Base-by-base conservation (phyloP, 2,888 invertebrate species). In the Antitype chi region DNA sequence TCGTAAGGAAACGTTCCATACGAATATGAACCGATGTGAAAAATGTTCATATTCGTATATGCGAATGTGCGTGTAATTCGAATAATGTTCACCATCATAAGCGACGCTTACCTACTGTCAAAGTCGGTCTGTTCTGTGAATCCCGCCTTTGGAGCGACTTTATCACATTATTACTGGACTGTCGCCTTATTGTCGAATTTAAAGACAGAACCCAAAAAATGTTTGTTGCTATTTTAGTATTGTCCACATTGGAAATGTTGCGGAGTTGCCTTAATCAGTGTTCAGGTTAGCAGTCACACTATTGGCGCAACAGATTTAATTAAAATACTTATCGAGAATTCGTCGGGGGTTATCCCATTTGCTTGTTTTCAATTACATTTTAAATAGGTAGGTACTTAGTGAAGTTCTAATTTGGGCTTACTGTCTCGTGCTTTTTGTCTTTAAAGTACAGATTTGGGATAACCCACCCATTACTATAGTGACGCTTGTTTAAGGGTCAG, bases 121-220 rank as follows among this genome's bases (percentile, higher is more conserved):
- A 13, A 25, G 25, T 28, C 15, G 2, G 8, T 49, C 8, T 28
- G 49, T 23, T 49, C 8, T 28, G 49, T 23, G 23, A 67, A 28
- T 49, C 28, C 52, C 28, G 28, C 23, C 23, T 6, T 49, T 28
- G 5, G 49, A 52, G 28, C 67, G 59, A 47, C 55, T 55, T 70
- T 67, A 25, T 66, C 52, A 63, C 47, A 28, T 67, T 69, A 62
- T 57, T 47, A 62, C 69, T 70, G 57, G 52, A 73, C 55, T 66
- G 64, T 75, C 64, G 64, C 47, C 52, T 62, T 72, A 72, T 62
- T 71, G 63, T 66, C 76, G 67, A 23, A 67, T 28, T 52, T 67
- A 69, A 80, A 73, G 73, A 80, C 55, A 81, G 60, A 73, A 80
- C 57, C 76, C 52, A 62, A 76, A 53, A 0, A 74, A 57, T 72